These are phyloP conservation scores for Amblyjoppa proteus DNA, from an alignment of 2,888 invertebrate genomes.

Conservation along the genomic window DNA sequence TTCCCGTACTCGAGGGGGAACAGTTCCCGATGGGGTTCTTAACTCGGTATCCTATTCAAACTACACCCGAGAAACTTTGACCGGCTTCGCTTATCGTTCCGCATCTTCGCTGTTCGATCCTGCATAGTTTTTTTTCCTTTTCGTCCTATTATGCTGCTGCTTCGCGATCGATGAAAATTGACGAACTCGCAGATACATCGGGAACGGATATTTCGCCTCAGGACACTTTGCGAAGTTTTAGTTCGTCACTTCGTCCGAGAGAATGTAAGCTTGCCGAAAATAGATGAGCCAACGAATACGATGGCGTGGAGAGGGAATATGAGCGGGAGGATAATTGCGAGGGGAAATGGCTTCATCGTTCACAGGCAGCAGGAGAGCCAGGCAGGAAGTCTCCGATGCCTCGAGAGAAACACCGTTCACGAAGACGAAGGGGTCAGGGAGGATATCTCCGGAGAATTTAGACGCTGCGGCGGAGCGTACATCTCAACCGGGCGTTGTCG, in stretches of 20 bases:
- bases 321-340: conserved; percentile 31
- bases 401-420: conserved; percentile 37
- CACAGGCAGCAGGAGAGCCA: conserved; percentile 28
- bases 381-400: conserved; percentile 30
- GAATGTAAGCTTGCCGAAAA: neutral
- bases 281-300: neutral
- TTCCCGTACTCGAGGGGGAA: conserved; percentile 37
- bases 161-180: conserved; percentile 5
- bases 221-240: neutral
- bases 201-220: neutral
- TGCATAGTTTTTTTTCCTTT: neutral
- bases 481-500: conserved; percentile 7
- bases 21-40: conserved; percentile 42
- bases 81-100: neutral
- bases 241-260: neutral
- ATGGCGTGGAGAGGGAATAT: neutral
- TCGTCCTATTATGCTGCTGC: neutral
- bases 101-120: conserved; percentile 2
- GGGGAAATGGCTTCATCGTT: conserved; percentile 37
- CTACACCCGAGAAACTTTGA: conserved; percentile 10
- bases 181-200: conserved; percentile 1
- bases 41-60: conserved; percentile 16
- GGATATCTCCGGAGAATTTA: conserved; percentile 58
- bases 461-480: conserved; percentile 23
- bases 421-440: conserved; percentile 60